A percentile compares a stretch with the other conserved stretches of the same genome.
phyloP scores from a whole-genome alignment of 2,113 vertebrate species.

The Bostrychus sinensis region DNA sequence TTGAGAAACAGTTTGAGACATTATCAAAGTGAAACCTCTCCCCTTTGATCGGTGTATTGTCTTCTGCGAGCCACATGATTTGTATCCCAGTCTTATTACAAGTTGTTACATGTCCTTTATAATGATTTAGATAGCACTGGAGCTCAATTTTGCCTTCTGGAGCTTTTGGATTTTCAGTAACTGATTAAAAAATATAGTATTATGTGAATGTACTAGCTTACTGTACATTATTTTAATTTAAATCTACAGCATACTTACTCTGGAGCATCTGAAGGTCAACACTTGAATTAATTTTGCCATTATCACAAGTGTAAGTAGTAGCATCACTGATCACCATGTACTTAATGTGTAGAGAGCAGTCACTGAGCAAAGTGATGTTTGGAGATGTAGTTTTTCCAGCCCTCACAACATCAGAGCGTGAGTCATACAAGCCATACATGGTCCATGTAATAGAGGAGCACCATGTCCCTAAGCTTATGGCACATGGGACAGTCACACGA shows the following conservation, averaged over 20 bases:
- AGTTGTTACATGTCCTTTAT: background rate
- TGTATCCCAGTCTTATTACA: conserved; percentile 36
- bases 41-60: conserved; percentile 30
- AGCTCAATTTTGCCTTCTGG: conserved; percentile 25
- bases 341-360: conserved; percentile 62
- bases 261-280: conserved; percentile 41
- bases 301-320: conserved; percentile 39
- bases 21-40: conserved; percentile 29
- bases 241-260: conserved; percentile 37
- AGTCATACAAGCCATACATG: background rate
- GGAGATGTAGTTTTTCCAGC: conserved; percentile 23
- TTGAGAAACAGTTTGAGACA: conserved; percentile 39
- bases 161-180: fast-evolving
- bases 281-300: conserved; percentile 5
- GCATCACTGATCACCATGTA: conserved; percentile 25
- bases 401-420: conserved; percentile 15
- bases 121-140: conserved; percentile 44
- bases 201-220: background rate
- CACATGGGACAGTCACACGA: conserved; percentile 50
- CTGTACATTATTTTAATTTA: background rate
- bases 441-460: conserved; percentile 58
- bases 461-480: conserved; percentile 11
- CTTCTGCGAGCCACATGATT: conserved; percentile 48
- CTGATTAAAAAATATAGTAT: conserved; percentile 18
- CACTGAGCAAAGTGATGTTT: background rate